Evolutionary conservation across 2,888 invertebrate species (phyloP).

Genomic region (Trilocha varians): DNA sequence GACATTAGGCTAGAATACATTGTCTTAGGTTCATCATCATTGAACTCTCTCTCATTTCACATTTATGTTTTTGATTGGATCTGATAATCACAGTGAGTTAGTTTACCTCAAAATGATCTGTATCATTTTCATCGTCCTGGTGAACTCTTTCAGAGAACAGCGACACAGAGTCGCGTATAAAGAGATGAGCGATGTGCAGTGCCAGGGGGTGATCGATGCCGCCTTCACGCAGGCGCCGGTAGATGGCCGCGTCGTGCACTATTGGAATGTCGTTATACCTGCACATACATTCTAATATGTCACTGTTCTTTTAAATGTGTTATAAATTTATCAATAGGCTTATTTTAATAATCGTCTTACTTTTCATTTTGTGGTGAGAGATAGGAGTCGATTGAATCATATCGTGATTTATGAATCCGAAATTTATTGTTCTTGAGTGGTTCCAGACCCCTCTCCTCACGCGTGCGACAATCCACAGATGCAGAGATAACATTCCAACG

Average conservation of each 20-base stretch:
- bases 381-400: conserved; percentile 98
- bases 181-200: conserved; percentile 97
- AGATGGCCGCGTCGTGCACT: conserved; percentile 87
- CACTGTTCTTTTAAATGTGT: too few relatives aligned
- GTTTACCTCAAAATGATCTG: conserved; percentile 96
- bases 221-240: conserved; percentile 85
- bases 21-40: too few relatives aligned
- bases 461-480: conserved; percentile 95
- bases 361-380: conserved; percentile 89
- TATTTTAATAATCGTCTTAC: conserved; percentile 33
- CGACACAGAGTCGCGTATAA: conserved; percentile 97
- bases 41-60: too few relatives aligned
- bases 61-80: too few relatives aligned
- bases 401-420: conserved; percentile 93
- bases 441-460: conserved; percentile 89
- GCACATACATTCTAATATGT: too few relatives aligned
- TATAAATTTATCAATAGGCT: too few relatives aligned
- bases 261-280: conserved; percentile 96
- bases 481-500: conserved; percentile 98
- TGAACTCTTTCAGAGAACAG: conserved; percentile 95
- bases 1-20: too few relatives aligned
- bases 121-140: conserved; percentile 93
- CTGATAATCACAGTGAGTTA: too few relatives aligned
- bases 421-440: conserved; percentile 83
- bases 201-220: conserved; percentile 95